These are phyloP conservation scores for Cephus runcator DNA, from an alignment of 2,888 invertebrate genomes.

Conservation along the genomic window DNA sequence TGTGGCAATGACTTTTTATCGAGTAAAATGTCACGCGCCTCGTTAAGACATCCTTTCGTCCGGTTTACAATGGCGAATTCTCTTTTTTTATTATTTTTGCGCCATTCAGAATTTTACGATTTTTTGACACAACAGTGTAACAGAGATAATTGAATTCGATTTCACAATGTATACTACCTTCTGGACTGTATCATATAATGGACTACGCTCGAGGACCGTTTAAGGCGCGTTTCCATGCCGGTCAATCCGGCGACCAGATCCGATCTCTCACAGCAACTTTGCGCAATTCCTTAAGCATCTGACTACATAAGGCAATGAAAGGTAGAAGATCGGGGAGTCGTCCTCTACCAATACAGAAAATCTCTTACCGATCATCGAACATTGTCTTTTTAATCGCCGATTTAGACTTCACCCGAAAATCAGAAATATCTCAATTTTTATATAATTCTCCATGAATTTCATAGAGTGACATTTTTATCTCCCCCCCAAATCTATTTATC, in stretches of 20 bases:
- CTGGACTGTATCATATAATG: not conserved
- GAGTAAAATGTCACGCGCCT: too few relatives aligned
- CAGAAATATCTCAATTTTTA: too few relatives aligned
- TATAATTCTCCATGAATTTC: too few relatives aligned
- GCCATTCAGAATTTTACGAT: not conserved
- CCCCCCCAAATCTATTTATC: too few relatives aligned
- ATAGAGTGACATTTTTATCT: rapidly evolving
- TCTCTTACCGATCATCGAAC: not conserved
- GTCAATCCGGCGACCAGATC: not conserved
- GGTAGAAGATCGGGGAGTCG: not conserved
- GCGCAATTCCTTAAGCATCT: not conserved
- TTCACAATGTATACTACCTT: not conserved
- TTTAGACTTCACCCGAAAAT: not conserved
- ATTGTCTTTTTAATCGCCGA: not conserved
- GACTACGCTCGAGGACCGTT: not conserved
- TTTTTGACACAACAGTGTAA: not conserved
- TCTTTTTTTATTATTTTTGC: not conserved
- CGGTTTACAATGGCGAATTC: not conserved
- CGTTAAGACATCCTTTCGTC: too few relatives aligned
- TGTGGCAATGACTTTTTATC: too few relatives aligned
- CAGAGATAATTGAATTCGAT: not conserved
- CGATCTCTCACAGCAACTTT: not conserved
- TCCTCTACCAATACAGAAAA: not conserved
- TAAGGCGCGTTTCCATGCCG: not conserved
- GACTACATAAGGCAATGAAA: not conserved